phyloP scores from a whole-genome alignment of 2,113 vertebrate genomes.

The Cricetomys ansorgei region DNA sequence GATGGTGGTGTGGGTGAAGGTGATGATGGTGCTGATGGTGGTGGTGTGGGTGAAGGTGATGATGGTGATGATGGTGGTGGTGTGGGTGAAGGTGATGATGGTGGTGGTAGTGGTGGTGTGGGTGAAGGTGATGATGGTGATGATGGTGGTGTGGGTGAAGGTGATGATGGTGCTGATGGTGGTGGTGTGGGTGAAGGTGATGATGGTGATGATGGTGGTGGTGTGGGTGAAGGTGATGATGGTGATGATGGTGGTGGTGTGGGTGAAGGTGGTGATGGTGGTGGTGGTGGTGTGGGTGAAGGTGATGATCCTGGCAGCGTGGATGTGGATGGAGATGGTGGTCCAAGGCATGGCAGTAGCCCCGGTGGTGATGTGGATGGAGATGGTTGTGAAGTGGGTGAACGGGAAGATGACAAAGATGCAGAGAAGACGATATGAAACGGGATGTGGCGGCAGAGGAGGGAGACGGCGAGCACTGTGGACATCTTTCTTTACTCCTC shows the following conservation, averaged over 20 bases:
- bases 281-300: no score
- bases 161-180: no score
- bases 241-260: background rate
- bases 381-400: no score
- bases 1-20: background rate
- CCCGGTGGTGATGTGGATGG: background rate
- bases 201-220: no score
- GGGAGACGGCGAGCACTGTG: no score
- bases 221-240: background rate
- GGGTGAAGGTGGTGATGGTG: background rate
- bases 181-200: no score
- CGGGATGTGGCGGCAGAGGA: background rate
- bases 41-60: background rate
- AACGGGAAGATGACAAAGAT: no score
- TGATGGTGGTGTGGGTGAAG: no score
- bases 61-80: background rate
- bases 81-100: no score
- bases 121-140: no score
- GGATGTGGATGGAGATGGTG: background rate
- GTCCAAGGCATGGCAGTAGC: background rate
- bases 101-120: no score
- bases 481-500: background rate
- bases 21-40: background rate
- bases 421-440: background rate
- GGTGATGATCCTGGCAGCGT: no score